Evolutionary conservation across 2,797 vertebrate species (phyloP).

Genomic region (Xiphorhynchus erythropygius): DNA sequence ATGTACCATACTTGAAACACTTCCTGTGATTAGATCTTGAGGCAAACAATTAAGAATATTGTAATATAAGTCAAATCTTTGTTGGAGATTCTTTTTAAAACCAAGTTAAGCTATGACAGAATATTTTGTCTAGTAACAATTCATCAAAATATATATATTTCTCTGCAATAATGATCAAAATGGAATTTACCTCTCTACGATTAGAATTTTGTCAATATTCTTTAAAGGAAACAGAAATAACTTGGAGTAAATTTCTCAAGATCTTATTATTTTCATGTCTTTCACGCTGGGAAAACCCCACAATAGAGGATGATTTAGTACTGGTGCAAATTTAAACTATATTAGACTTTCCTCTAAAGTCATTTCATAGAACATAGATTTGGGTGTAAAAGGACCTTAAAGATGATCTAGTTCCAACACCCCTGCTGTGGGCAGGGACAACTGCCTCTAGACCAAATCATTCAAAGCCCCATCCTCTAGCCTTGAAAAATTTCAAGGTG

Average conservation of each 20-base stretch:
- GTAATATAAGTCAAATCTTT: not conserved
- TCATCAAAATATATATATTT: not conserved
- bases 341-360: not conserved
- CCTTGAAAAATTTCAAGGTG: not conserved
- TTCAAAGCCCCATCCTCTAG: not conserved
- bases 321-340: not conserved
- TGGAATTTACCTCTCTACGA: not conserved
- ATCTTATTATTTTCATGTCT: not conserved
- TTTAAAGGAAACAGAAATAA: not conserved
- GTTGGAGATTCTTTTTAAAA: not conserved
- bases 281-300: not conserved
- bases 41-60: not conserved
- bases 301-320: not conserved
- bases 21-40: not conserved
- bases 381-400: not conserved
- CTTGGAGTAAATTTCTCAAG: not conserved
- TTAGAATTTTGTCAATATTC: not conserved
- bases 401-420: not conserved
- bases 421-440: rapidly evolving
- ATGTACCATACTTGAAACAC: not conserved
- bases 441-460: not conserved
- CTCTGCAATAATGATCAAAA: not conserved
- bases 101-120: not conserved
- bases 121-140: not conserved
- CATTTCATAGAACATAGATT: not conserved